Evolutionary conservation across 2,888 invertebrate genomes (phyloP), one percentile per base, ranked within the genome.

Genomic region (Tenodera sinensis): DNA sequence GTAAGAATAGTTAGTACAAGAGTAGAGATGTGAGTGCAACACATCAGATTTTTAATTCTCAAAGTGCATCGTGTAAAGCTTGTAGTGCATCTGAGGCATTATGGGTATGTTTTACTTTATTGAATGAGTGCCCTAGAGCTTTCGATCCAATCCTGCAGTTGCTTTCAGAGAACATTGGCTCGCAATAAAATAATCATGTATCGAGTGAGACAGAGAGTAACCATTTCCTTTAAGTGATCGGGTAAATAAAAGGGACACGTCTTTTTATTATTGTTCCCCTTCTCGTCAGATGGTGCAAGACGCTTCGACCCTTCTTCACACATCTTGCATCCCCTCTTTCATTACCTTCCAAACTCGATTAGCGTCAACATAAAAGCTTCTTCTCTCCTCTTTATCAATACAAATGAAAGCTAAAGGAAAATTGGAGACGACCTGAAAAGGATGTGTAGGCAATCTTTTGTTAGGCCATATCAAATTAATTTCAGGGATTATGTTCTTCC

Each of bases 141-240:
- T 12, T 42, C 42, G 12, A 42, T 42, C 42, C 1, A 12, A 42
- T 1, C 42, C 12, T 9, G 42, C 42, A 42, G 42, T 42, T 42
- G 1, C 42, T 42, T 42, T 42, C 42, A 42, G 9, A 1, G 12
- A 42, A 12, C 42, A 42, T 42, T 12, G 9, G 9, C 42, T 42
- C 42, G 42, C 42, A 42, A 42, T 42, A 42, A 42, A 71, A 71
- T 20, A 25, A 71, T 71, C 54, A 71, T 71, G 20, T 20, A 20
- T 20, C 20, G 54, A 0, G 15, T 54, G 14, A 15, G 54, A 25
- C 20, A 30, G 8, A n/a, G 87, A 7, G 15, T 27, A 42, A n/a
- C 83, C 87, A 87, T 87, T 87, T 71, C 20, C 87, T 87, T 87
- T 87, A 87, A 87, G 87, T 82, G 87, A 83, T 81, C 87, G 83